phyloP scores from a whole-genome alignment of 2,888 invertebrate species.

The Hipparchia semele region DNA sequence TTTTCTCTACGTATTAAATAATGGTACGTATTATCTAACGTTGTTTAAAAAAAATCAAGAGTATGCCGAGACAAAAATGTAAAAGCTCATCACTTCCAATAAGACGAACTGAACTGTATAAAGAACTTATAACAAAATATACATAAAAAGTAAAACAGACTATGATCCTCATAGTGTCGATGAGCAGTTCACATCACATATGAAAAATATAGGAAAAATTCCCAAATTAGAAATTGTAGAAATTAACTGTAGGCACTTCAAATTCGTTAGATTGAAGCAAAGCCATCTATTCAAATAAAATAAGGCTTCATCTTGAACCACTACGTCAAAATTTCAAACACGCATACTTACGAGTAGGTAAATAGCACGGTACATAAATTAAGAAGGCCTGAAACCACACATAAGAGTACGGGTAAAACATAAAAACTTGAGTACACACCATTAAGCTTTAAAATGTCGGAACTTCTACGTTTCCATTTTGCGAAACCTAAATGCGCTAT shows the following conservation, averaged over 20 bases:
- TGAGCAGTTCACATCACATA: too few species aligned
- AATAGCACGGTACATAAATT: conserved; percentile 4
- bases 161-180: too few species aligned
- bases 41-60: too few species aligned
- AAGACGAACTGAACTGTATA: too few species aligned
- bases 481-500: conserved; percentile 11
- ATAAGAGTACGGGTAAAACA: conserved; percentile 3
- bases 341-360: not conserved
- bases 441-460: conserved; percentile 16
- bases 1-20: too few species aligned
- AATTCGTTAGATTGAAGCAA: not conserved
- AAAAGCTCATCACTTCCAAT: too few species aligned
- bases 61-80: too few species aligned
- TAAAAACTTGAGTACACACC: conserved; percentile 16
- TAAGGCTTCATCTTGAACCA: not conserved
- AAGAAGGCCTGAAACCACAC: conserved; percentile 10
- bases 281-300: not conserved
- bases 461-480: conserved; percentile 10
- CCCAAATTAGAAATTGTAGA: too few species aligned
- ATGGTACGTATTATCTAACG: too few species aligned
- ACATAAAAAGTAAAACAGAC: too few species aligned
- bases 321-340: conserved; percentile 4
- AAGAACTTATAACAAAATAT: too few species aligned
- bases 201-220: too few species aligned
- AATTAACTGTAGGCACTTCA: not conserved